Base-by-base conservation (phyloP, 2,888 invertebrate genomes). In the Aricia artaxerxes region DNA sequence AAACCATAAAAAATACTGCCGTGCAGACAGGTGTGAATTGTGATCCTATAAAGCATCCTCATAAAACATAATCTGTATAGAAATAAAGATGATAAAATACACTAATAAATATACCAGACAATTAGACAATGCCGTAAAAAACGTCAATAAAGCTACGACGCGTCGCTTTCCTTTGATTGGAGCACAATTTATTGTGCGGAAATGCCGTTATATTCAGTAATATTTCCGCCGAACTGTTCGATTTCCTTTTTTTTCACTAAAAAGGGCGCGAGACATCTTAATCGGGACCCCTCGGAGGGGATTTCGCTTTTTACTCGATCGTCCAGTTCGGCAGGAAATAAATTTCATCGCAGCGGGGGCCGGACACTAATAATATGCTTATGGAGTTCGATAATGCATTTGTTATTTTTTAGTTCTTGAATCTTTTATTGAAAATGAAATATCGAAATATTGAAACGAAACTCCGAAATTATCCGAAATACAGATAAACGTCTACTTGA, bases 141-240 rank as follows among this genome's bases (percentile, higher is more conserved):
- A 89, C 86, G 84, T 84, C 86, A 93, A 94, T 93, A 94, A 93
- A 93, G 92, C 92, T 89, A 89, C 90, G 92, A 91, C 85, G 88
- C 86, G 85, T 87, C 84, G 86, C 83, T 88, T 91, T 92, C 92
- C 91, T 94, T 94, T 94, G 94, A 95, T 94, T 95, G 92, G 93
- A 88, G 90, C 90, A 89, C 91, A 91, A 94, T 94, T 94, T 95
- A 95, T 95, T 91, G 94, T 89, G 93, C 94, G 94, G 95, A 95
- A 95, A 94, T 91, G 91, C 92, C 91, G 93, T 93, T 93, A 49
- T 49, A 92, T 91, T 91, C 88, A 86, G 91, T 94, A 94, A 95
- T 94, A 94, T 94, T 94, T 95, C 95, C 95, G 94, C 91, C 85
- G 88, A 88, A 88, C 90, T 91, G 90, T 94, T 92, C 93, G 92